Conservation (phyloP, 2,113 vertebrate species). For the Psammodynastes pulverulentus region DNA sequence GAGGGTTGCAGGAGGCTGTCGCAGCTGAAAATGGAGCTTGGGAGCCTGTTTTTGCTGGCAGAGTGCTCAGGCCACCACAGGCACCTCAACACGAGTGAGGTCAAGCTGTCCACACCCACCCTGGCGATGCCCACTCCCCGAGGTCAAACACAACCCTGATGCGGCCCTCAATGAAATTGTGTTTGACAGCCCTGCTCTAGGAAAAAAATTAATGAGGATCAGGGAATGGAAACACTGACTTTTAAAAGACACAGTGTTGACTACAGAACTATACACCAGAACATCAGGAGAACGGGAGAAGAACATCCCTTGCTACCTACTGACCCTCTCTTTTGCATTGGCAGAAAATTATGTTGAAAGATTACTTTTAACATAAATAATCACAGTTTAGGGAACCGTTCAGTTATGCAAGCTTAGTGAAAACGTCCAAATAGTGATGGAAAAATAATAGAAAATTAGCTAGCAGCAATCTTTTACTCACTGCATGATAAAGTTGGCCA, state of each 20-base stretch:
- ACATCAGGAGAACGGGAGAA: neutral
- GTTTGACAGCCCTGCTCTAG: neutral
- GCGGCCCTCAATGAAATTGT: no score
- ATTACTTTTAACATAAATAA: neutral
- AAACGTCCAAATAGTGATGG: neutral
- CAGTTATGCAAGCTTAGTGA: neutral
- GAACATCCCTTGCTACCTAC: neutral
- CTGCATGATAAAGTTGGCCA: neutral
- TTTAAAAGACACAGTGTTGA: neutral
- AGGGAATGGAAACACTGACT: neutral
- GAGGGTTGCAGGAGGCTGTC: no score
- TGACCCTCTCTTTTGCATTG: neutral
- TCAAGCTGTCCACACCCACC: no score
- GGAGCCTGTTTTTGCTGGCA: no score
- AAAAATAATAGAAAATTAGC: neutral
- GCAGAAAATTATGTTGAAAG: neutral
- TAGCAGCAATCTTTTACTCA: neutral
- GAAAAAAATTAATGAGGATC: neutral
- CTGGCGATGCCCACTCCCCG: no score
- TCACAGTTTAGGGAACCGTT: neutral
- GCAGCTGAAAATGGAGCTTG: no score
- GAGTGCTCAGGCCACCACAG: no score
- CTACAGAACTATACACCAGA: neutral
- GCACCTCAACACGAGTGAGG: no score
- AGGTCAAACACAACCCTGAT: no score